Conservation (phyloP, 92 coral and sea anemone species). For the Phenganax marumi region DNA sequence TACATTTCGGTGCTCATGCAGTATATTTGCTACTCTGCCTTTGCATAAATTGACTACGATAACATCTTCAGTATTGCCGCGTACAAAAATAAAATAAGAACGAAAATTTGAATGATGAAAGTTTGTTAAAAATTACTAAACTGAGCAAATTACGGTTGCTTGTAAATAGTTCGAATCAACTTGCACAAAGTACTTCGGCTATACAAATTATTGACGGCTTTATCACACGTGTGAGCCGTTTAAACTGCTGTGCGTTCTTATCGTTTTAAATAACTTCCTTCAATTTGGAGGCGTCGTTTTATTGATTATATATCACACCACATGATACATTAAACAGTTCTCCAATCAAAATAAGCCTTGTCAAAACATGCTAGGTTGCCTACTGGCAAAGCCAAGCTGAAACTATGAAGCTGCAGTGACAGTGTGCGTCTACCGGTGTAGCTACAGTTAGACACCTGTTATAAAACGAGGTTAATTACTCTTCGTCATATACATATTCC, state of each 20-base stretch:
- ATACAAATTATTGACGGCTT: not conserved
- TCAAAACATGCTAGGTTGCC: conserved; percentile 5
- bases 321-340: conserved; percentile 15
- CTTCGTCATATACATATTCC: not conserved
- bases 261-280: conserved; percentile 10
- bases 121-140: too few species aligned
- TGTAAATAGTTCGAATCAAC: not conserved
- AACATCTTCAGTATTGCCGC: too few species aligned
- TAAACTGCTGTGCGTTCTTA: not conserved
- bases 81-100: too few species aligned
- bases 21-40: too few species aligned
- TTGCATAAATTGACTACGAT: too few species aligned
- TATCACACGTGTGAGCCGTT: not conserved
- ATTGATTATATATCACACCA: not conserved
- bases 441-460: not conserved
- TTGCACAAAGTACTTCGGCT: not conserved
- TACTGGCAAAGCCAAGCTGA: not conserved
- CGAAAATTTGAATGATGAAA: too few species aligned
- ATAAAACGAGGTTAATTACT: conserved; percentile 6
- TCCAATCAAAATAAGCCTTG: conserved; percentile 22
- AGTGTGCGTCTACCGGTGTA: not conserved
- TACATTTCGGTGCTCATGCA: too few species aligned
- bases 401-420: not conserved
- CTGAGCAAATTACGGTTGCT: too few species aligned
- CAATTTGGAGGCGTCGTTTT: not conserved